These are phyloP conservation scores for Apodemia duryi DNA, from an alignment of 2,888 invertebrate species.

Conservation along the genomic window DNA sequence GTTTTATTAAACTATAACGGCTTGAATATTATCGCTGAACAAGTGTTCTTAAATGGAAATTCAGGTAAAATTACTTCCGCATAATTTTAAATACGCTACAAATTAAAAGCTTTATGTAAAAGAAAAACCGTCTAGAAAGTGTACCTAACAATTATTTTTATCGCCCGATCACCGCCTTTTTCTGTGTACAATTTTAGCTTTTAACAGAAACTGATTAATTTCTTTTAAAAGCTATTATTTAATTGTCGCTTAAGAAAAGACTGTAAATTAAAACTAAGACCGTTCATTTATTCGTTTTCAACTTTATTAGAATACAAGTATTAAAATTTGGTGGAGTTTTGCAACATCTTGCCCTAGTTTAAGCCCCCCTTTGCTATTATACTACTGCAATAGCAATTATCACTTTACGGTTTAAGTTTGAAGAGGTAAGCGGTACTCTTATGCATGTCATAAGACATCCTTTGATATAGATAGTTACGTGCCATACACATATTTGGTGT, in stretches of 20 bases:
- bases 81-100: slow-evolving; percentile 8
- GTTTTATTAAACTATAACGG: slow-evolving; percentile 3
- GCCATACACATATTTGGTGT: too few relatives aligned
- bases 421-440: too few relatives aligned
- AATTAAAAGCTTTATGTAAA: slow-evolving; percentile 14
- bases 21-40: slow-evolving; percentile 5
- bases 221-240: neutral
- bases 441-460: too few relatives aligned
- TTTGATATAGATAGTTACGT: too few relatives aligned
- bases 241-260: neutral
- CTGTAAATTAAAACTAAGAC: neutral
- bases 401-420: too few relatives aligned
- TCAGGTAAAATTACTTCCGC: slow-evolving; percentile 11
- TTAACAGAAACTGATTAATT: slow-evolving; percentile 5
- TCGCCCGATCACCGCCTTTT: slow-evolving; percentile 12
- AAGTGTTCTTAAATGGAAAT: slow-evolving; percentile 9
- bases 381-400: too few relatives aligned
- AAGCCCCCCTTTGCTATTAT: too few relatives aligned
- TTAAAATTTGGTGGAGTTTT: too few relatives aligned
- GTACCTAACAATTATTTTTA: slow-evolving; percentile 15
- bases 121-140: slow-evolving; percentile 11
- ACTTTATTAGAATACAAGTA: too few relatives aligned
- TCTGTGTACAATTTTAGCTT: slow-evolving; percentile 1
- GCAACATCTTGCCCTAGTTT: too few relatives aligned
- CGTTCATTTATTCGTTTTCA: too few relatives aligned